Evolutionary conservation across 2,113 vertebrate genomes (phyloP), one percentile per base, ranked within the genome.

Genomic region (Seriola quinqueradiata): DNA sequence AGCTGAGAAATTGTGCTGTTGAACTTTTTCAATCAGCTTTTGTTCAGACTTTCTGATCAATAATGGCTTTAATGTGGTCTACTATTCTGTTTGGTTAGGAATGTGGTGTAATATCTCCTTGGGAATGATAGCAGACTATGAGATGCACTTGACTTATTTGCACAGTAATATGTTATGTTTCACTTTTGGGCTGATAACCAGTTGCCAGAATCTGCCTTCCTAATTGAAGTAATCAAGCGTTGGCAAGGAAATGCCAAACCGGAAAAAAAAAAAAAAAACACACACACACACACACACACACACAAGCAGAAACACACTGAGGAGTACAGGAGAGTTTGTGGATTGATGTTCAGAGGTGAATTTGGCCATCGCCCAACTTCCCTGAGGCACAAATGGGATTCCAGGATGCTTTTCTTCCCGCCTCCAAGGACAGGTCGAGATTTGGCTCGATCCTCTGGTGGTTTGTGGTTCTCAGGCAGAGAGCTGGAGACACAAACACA

Each of bases 401-500:
- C 57, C 25, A 8, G n/a, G 82, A 82, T 1, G 57, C 66, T 64
- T 83, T 70, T 23, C 2, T 4, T 36, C 40, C 57, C 0, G 1
- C 73, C 34, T 78, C 59, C 66, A 61, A 77, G 74, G 82, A 86
- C 70, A 73, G 83, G 75, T 77, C 1, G n/a, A 57, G 64, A 65
- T 75, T 73, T 76, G 71, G 70, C 79, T 50, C 9, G 0, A 23
- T 54, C 55, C 28, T 69, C 19, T 50, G n/a, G 54, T 19, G 82
- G 58, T 70, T 73, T 69, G 64, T 60, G 57, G 42, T 61, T 67
- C 71, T 75, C 28, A 34, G 40, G 67, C 48, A 12, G 52, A 68
- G 8, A 68, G 8, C 38, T 40, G 38, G 34, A 68, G 54, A 66
- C 21, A 32, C 32, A 77, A 2, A 76, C 48, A 61, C 36, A 79